These are phyloP conservation scores for Esperia sulphurella DNA, from an alignment of 2,888 invertebrate genomes.

Conservation along the genomic window DNA sequence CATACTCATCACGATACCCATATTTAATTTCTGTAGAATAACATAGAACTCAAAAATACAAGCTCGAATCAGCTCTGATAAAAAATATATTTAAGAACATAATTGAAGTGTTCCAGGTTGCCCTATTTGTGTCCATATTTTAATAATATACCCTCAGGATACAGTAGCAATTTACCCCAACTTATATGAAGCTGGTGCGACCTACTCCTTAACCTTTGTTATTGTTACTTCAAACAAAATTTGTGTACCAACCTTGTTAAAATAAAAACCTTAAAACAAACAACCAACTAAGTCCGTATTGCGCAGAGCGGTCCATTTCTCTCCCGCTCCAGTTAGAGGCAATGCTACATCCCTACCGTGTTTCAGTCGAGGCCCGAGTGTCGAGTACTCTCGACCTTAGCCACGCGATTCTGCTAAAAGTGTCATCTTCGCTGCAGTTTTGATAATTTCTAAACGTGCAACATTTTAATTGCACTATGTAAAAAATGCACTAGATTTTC, in stretches of 20 bases:
- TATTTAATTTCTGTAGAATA: no score
- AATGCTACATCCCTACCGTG: slow-evolving; percentile 19
- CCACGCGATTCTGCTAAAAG: slow-evolving; percentile 35
- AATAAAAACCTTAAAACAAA: slow-evolving; percentile 42
- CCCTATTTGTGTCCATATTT: no score
- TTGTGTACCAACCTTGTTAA: slow-evolving; percentile 43
- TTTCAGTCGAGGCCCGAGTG: slow-evolving; percentile 56
- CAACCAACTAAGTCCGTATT: slow-evolving; percentile 44
- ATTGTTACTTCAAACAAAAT: slow-evolving; percentile 19
- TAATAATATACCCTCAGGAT: no score
- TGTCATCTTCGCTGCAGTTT: slow-evolving; percentile 9
- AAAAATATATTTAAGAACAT: no score
- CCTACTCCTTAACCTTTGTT: no score
- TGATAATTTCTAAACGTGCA: background rate
- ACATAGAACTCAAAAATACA: no score
- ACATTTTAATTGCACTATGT: slow-evolving; percentile 1
- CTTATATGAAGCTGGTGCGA: no score
- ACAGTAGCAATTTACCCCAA: no score
- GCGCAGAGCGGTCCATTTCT: slow-evolving; percentile 63
- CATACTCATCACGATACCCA: no score
- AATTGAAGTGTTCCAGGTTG: no score
- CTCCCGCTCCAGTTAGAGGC: slow-evolving; percentile 21
- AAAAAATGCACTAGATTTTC: background rate
- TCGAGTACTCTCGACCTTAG: slow-evolving; percentile 61
- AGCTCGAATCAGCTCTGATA: no score